Base-by-base conservation (phyloP, 1,140 invertebrate genomes). In the Heterodera carotae region DNA sequence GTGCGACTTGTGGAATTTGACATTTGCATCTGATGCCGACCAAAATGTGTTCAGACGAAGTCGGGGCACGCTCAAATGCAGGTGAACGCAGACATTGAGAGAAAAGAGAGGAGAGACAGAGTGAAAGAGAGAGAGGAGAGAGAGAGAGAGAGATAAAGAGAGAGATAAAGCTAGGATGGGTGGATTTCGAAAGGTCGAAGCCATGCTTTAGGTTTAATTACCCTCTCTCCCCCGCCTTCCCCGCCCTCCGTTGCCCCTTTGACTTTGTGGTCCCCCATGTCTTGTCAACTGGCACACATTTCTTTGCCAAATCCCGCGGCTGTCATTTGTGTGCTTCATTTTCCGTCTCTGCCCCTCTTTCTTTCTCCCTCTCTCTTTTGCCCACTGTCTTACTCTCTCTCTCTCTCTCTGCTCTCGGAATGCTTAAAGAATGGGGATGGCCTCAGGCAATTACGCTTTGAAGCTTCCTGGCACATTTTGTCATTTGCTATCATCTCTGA, bases 1-100 rank as follows among this genome's bases (percentile, higher is more conserved):
- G 64, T 74, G 72, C 64, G 72, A 74, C 56, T 27, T 74, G 12
- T 74, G 72, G 72, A 74, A 74, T 62, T 62, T 74, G 64, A 74
- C 72, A 36, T 74, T 74, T 62, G 72, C 72, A 34, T 74, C 72
- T 7, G n/a, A 34, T 25, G 6, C 56, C 10, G 72, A 74, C 64
- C 36, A 74, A 74, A 43, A 74, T 62, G 33, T 74, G 36, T 74
- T 74, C 64, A 74, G 36, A 36, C 59, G 64, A 56, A 74, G 53
- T 62, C 27, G 64, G 25, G 72, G 72, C 22, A 74, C 25, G 59
- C 56, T 74, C 27, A 74, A 74, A 34, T 74, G 72, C 72, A 74
- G 72, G 72, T 74, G 33, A 27, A 7, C n/a, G n/a, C n/a, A 56
- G 39, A 31, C n/a, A n/a, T n/a, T n/a, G n/a, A n/a, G n/a, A n/a